phyloP scores from a whole-genome alignment of 2,113 vertebrate genomes.

The Callocephalon fimbriatum region DNA sequence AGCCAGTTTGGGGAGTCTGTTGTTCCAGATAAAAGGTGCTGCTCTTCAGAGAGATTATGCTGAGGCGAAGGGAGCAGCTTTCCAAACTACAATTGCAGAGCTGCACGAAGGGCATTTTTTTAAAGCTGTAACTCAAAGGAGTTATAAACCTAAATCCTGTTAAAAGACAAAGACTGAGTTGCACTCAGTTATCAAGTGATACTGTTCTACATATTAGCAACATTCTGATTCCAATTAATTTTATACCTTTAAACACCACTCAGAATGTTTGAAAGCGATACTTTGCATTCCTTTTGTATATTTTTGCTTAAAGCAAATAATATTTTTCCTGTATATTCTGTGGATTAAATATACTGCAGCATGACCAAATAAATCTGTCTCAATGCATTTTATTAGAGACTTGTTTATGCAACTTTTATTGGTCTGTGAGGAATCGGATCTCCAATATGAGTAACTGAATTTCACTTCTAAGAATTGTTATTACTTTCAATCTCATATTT shows the following conservation, averaged over 20 bases:
- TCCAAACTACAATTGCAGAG: neutral
- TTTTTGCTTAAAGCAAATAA: neutral
- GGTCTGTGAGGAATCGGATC: neutral
- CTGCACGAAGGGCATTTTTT: neutral
- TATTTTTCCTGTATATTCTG: neutral
- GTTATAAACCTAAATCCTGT: neutral
- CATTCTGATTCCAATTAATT: constrained; percentile 1
- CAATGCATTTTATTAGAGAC: neutral
- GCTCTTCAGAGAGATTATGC: constrained; percentile 5
- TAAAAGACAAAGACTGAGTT: neutral
- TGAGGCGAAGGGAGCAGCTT: neutral
- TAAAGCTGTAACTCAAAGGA: neutral
- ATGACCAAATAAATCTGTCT: neutral
- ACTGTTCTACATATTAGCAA: neutral
- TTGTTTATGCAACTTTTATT: constrained; percentile 14
- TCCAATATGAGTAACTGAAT: neutral
- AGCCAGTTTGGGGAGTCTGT: neutral
- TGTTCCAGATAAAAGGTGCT: constrained; percentile 29
- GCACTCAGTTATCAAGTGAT: neutral
- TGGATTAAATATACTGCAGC: neutral
- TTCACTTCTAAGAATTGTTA: neutral
- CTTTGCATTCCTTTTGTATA: neutral
- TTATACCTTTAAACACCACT: neutral
- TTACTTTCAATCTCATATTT: neutral
- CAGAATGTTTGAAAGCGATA: neutral